phyloP scores from a whole-genome alignment of 1,140 invertebrate species.

The Sycobia sp. region DNA sequence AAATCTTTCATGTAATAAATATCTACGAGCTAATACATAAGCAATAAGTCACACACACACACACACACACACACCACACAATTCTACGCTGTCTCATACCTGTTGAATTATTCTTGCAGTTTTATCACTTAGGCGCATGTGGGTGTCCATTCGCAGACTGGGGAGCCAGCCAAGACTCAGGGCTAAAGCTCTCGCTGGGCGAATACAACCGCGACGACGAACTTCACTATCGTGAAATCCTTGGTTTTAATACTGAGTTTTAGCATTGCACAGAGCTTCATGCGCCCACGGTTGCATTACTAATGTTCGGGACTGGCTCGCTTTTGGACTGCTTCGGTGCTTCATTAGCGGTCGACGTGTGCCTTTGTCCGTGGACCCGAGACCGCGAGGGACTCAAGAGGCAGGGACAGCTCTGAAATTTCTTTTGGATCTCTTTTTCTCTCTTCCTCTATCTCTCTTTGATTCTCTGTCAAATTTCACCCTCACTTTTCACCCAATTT shows the following conservation, averaged over 20 bases:
- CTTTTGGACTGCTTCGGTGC: slow-evolving; percentile 13
- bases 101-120: not conserved
- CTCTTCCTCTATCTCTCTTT: not conserved
- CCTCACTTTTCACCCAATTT: not conserved
- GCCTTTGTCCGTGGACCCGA: slow-evolving; percentile 8
- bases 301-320: not conserved
- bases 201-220: not conserved
- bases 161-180: not conserved
- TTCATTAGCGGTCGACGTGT: slow-evolving; percentile 28
- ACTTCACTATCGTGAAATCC: not conserved
- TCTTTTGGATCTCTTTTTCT: not conserved
- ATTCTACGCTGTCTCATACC: too few relatives aligned
- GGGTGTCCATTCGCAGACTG: not conserved
- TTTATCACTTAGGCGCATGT: too few relatives aligned
- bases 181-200: not conserved
- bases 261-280: not conserved
- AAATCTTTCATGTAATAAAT: too few relatives aligned
- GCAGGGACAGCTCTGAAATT: too few relatives aligned
- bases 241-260: slow-evolving; percentile 15
- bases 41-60: too few relatives aligned
- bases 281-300: not conserved
- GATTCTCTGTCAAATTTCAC: not conserved
- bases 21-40: too few relatives aligned
- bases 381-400: not conserved
- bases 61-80: too few relatives aligned